Percentiles rank a stretch among this genome's conserved stretches.
Evolutionary conservation across 2,113 vertebrate species (phyloP).

Genomic region (Phaethon lepturus): DNA sequence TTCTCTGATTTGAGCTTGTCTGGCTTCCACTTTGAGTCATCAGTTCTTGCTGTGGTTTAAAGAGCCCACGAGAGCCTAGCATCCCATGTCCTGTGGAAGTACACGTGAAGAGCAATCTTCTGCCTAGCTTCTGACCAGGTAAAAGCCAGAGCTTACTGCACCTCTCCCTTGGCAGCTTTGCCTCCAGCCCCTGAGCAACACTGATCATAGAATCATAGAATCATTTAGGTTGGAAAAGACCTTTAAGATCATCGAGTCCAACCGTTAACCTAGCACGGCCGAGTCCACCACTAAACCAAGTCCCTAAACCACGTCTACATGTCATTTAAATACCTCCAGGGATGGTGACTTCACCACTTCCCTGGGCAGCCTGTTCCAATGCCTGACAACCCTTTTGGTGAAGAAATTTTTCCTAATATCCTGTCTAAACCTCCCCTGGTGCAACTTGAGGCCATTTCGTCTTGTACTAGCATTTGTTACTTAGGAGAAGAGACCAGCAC

Average conservation of each 20-base stretch:
- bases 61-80: not conserved
- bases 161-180: not conserved
- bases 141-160: not conserved
- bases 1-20: not conserved
- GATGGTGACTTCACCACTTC: not conserved
- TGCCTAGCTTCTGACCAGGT: not conserved
- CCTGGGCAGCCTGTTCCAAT: not conserved
- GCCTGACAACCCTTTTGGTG: not conserved
- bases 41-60: not conserved
- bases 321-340: not conserved
- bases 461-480: accelerated
- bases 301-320: accelerated
- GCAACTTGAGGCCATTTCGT: accelerated
- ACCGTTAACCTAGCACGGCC: not conserved
- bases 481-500: accelerated
- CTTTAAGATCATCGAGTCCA: not conserved
- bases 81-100: not conserved
- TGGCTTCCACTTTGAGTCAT: not conserved
- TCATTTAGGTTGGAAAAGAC: not conserved
- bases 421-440: not conserved
- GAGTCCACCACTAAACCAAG: not conserved
- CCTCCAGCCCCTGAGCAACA: not conserved
- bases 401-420: not conserved
- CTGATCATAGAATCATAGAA: not conserved
- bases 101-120: not conserved